Conservation (phyloP, 2,888 invertebrate genomes). For the Rhingia rostrata region DNA sequence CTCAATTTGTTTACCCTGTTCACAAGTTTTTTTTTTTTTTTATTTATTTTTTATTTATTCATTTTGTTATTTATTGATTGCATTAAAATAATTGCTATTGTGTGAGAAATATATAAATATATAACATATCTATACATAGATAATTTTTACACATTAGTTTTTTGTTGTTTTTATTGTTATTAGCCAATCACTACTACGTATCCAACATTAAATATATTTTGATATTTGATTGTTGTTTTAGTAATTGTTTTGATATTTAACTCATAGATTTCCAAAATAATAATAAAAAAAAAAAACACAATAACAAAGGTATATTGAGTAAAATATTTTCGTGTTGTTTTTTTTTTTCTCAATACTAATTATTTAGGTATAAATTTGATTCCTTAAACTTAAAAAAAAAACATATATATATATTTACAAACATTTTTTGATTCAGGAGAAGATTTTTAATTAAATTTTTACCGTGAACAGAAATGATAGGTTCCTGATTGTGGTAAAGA, state of each 20-base stretch:
- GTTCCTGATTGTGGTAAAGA: constrained; percentile 12
- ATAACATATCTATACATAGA: constrained; percentile 41
- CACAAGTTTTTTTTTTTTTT: constrained; percentile 51
- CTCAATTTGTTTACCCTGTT: constrained; percentile 68
- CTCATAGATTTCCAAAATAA: constrained; percentile 6
- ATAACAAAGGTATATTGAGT: constrained; percentile 4
- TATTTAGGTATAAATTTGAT: constrained; percentile 10
- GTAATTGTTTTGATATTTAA: background rate
- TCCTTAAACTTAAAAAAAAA: constrained; percentile 21
- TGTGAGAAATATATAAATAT: constrained; percentile 48
- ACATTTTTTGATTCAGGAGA: constrained; percentile 15
- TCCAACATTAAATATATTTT: constrained; percentile 23
- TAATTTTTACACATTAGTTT: constrained; percentile 17
- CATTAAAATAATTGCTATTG: constrained; percentile 24
- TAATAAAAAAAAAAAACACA: constrained; percentile 7
- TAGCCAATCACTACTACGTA: constrained; percentile 26
- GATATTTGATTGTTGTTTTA: constrained; percentile 26
- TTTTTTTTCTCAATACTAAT: constrained; percentile 20
- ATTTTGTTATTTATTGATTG: background rate
- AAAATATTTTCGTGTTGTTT: constrained; percentile 40
- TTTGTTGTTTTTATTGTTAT: background rate
- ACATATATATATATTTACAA: background rate
- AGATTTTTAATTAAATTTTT: constrained; percentile 1
- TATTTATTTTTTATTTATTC: no score
- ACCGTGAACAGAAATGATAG: constrained; percentile 10